Evolutionary conservation across 2,888 invertebrate genomes (phyloP), one percentile per base, ranked within the genome.

Genomic region (Campopleginae sp.): DNA sequence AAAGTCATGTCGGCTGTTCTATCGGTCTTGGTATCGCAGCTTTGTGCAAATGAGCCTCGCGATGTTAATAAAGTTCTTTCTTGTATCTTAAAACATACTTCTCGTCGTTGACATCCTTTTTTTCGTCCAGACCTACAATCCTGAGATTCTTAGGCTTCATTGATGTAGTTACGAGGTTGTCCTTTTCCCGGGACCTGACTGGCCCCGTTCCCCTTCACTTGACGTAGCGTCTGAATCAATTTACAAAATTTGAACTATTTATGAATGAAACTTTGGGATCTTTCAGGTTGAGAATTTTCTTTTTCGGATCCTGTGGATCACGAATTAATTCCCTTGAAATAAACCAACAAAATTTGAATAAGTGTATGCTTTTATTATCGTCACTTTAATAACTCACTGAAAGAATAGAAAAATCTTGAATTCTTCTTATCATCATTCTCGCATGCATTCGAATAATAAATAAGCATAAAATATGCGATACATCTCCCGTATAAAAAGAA

Each of bases 11-110:
- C 70, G 76, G 76, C 76, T 74, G 72, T 79, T 74, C 14, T 51
- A 82, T 82, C 72, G 65, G 82, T 77, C 74, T 65, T 51, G 72
- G 74, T 84, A 46, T 84, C 79, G 76, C 82, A 31, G 51, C 51
- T 80, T 71, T 54, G 44, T 68, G 44, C 46, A 63, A 81, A 63
- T 31, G 71, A 81, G 72, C 87, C 79, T 86, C 80, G 75, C 87
- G 82, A 82, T 86, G 65, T 88, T 81, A 90, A 89, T 87, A 90
- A 90, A 90, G 86, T 58, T 88, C 38, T 89, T 54, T 89, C 87
- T 90, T 88, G 79, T 90, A 87, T 88, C 87, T 80, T 87, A 83
- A 78, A 71, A 61, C 17, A 63, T 76, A 61, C 33, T 63, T 23
- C 14, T n/a, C 27, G 38, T 48, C 19, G 7, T 68, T 14, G 14